Conservation (phyloP, 2,797 vertebrate genomes). For the Coregonus ussuriensis region DNA sequence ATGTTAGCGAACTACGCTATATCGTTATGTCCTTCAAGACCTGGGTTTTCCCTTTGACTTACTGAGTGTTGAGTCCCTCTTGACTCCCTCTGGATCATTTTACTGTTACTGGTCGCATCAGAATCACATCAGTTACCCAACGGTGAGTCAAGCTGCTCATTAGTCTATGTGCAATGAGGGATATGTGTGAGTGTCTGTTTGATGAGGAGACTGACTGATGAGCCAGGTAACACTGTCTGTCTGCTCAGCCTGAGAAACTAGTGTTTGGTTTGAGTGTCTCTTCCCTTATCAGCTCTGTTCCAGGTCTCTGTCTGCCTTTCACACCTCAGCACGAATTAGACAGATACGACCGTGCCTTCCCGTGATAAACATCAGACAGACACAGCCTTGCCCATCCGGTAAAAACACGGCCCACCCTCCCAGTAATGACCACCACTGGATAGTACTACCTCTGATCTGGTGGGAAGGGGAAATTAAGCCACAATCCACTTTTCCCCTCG, state of each 20-base stretch:
- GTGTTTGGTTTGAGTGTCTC: neutral
- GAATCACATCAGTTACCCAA: neutral
- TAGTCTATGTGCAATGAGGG: neutral
- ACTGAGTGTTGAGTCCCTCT: neutral
- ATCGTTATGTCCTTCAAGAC: neutral
- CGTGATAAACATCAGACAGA: neutral
- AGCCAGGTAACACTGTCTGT: neutral
- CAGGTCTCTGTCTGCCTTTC: neutral
- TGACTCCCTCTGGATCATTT: neutral
- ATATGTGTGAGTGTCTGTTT: neutral
- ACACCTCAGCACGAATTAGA: constrained; percentile 3
- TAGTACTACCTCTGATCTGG: neutral
- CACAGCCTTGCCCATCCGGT: neutral
- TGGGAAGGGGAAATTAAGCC: neutral
- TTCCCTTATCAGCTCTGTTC: neutral
- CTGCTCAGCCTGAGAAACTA: neutral
- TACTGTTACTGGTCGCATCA: neutral
- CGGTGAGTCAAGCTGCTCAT: constrained; percentile 4
- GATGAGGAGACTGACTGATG: neutral
- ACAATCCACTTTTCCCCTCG: neutral
- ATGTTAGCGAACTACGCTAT: neutral
- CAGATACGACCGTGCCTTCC: neutral
- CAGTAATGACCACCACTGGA: neutral
- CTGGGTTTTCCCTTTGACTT: neutral
- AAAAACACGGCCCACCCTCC: neutral